These are phyloP conservation scores for Blastobasis lacticolella DNA, from an alignment of 2,888 invertebrate genomes.

Conservation along the genomic window DNA sequence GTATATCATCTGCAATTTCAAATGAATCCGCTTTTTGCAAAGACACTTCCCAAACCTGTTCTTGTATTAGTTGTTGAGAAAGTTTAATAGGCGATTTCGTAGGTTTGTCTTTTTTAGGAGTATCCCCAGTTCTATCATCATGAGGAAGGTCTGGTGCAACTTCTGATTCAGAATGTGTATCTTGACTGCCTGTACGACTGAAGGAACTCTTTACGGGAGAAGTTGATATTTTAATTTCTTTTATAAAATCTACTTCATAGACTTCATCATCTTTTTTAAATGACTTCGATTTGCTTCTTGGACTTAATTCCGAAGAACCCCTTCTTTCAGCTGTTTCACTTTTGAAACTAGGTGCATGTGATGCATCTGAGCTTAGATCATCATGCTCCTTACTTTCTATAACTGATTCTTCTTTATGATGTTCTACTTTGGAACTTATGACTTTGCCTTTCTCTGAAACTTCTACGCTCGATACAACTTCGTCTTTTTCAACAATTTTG, in stretches of 20 bases:
- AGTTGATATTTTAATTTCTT: constrained; percentile 69
- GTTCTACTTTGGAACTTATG: constrained; percentile 59
- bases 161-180: constrained; percentile 73
- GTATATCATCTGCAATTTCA: constrained; percentile 45
- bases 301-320: constrained; percentile 56
- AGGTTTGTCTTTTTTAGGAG: constrained; percentile 52
- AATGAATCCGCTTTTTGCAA: constrained; percentile 55
- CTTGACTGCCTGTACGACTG: constrained; percentile 71
- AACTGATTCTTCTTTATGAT: constrained; percentile 63
- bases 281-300: constrained; percentile 62
- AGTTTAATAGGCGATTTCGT: constrained; percentile 58
- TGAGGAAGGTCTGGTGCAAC: constrained; percentile 66
- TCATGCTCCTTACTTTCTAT: constrained; percentile 69
- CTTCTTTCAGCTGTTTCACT: constrained; percentile 55
- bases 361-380: constrained; percentile 63
- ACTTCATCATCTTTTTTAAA: constrained; percentile 67
- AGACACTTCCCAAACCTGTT: constrained; percentile 64
- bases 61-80: constrained; percentile 59
- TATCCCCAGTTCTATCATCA: constrained; percentile 53
- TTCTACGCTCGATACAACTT: constrained; percentile 57
- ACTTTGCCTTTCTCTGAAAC: constrained; percentile 64
- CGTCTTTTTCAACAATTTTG: constrained; percentile 64
- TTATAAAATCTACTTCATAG: constrained; percentile 69
- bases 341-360: constrained; percentile 61
- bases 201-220: constrained; percentile 66